These are phyloP conservation scores for Rhopalosiphum nymphaeae DNA, from an alignment of 2,888 invertebrate genomes.

Conservation along the genomic window DNA sequence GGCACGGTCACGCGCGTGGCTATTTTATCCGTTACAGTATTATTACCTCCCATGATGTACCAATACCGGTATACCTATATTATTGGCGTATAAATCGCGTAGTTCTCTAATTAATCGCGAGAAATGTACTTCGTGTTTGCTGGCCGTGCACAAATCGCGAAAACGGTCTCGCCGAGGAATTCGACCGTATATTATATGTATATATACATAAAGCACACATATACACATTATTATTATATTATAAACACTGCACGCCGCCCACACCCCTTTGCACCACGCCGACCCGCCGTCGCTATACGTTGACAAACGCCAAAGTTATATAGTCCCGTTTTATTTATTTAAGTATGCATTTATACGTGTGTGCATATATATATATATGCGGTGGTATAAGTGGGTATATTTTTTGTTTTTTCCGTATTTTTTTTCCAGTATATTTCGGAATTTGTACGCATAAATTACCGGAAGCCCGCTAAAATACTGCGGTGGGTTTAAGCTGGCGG, in stretches of 20 bases:
- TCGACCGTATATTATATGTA: background rate
- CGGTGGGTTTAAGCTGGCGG: slow-evolving; percentile 55
- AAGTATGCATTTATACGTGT: background rate
- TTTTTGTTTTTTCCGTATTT: slow-evolving; percentile 1
- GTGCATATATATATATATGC: background rate
- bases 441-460: slow-evolving; percentile 60
- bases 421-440: slow-evolving; percentile 22
- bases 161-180: slow-evolving; percentile 11
- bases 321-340: slow-evolving; percentile 37
- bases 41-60: no score
- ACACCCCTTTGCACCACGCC: background rate
- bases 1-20: background rate
- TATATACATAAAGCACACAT: background rate
- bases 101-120: slow-evolving; percentile 35
- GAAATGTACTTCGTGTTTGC: slow-evolving; percentile 16
- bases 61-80: background rate
- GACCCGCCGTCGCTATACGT: background rate
- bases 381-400: background rate
- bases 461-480: slow-evolving; percentile 45
- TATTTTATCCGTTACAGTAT: background rate
- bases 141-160: slow-evolving; percentile 2
- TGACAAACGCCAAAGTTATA: slow-evolving; percentile 37
- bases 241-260: background rate
- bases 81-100: background rate
- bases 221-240: background rate